These are phyloP conservation scores for Cassiopea xamachana DNA, from an alignment of 30 jellyfish, hydroid and myxozoan species.

Conservation along the genomic window DNA sequence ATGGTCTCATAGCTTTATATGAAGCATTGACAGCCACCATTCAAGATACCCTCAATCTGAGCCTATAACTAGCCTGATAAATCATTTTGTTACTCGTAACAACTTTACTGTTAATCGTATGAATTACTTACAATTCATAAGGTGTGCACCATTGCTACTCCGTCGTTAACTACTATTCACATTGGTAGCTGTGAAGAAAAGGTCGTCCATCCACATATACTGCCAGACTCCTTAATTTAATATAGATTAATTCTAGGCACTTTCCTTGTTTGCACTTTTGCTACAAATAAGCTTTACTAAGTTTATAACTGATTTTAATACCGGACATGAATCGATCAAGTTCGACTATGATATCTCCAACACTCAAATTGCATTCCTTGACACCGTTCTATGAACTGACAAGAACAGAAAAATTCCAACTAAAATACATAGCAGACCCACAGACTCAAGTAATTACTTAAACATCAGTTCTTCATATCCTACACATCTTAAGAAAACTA, in stretches of 20 bases:
- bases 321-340: slow-evolving; percentile 14
- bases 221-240: slow-evolving; percentile 10
- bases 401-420: slow-evolving; percentile 20
- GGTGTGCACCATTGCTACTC: slow-evolving; percentile 67
- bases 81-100: background rate
- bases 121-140: slow-evolving; percentile 14
- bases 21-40: background rate
- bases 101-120: slow-evolving; percentile 3
- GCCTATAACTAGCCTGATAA: background rate
- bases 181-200: slow-evolving; percentile 62
- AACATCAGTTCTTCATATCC: slow-evolving; percentile 13
- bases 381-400: slow-evolving; percentile 14
- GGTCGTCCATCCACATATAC: slow-evolving; percentile 21
- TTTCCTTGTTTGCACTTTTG: slow-evolving; percentile 27
- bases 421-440: background rate
- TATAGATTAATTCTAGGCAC: slow-evolving; percentile 64
- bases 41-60: background rate
- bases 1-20: slow-evolving; percentile 10
- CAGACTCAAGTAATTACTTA: background rate
- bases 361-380: slow-evolving; percentile 44
- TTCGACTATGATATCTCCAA: slow-evolving; percentile 19
- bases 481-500: background rate
- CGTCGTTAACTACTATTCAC: slow-evolving; percentile 43
- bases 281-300: slow-evolving; percentile 11
- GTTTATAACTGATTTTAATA: slow-evolving; percentile 36